Conservation (phyloP, 2,888 invertebrate genomes). For the Chorisops tibialis region DNA sequence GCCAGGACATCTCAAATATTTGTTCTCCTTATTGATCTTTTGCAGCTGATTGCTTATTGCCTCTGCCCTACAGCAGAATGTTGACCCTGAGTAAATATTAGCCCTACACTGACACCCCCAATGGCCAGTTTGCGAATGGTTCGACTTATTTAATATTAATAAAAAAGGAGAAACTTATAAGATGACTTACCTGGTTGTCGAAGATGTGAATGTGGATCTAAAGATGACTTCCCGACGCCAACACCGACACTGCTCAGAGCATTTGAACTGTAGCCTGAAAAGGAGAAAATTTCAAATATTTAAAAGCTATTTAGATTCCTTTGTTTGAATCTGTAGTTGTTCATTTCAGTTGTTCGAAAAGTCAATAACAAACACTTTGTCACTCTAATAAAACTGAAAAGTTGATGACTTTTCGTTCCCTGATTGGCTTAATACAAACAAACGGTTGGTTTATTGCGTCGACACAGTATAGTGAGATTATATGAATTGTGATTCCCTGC, state of each 20-base stretch:
- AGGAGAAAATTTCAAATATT: constrained; percentile 37
- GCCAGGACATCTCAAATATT: constrained; percentile 31
- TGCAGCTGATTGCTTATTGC: constrained; percentile 31
- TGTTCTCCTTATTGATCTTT: constrained; percentile 30
- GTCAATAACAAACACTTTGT: too few relatives aligned
- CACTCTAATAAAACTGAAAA: constrained; percentile 35
- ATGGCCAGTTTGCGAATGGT: too few relatives aligned
- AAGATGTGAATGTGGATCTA: constrained; percentile 86
- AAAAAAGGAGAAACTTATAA: too few relatives aligned
- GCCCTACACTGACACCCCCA: neutral
- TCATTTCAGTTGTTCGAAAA: constrained; percentile 12
- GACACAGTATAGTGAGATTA: neutral
- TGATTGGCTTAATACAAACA: constrained; percentile 16
- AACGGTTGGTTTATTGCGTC: constrained; percentile 11
- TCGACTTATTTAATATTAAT: too few relatives aligned
- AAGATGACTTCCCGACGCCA: constrained; percentile 62
- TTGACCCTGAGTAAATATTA: constrained; percentile 27
- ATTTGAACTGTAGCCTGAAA: constrained; percentile 83
- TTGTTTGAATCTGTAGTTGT: neutral
- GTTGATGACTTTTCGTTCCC: constrained; percentile 5
- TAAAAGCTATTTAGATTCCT: neutral
- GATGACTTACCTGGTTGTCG: constrained; percentile 75
- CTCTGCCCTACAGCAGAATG: neutral
- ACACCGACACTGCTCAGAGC: constrained; percentile 67
- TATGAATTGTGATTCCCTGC: neutral